Percentiles rank a stretch among this genome's conserved stretches.
Evolutionary conservation across 2,797 vertebrate species (phyloP).

Genomic region (Staurois parvus): DNA sequence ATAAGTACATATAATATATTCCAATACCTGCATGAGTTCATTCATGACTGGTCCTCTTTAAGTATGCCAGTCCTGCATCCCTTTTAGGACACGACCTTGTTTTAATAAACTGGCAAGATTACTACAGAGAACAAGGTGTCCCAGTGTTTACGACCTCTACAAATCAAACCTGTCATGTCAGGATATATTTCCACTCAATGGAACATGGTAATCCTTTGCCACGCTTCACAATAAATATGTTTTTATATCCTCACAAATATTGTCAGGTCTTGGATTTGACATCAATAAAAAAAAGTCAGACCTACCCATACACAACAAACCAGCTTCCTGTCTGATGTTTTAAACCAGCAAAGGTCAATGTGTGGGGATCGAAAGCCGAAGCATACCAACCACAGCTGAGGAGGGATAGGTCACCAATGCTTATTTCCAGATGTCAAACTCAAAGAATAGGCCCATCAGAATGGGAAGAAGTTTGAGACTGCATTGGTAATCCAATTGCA

Average conservation of each 20-base stretch:
- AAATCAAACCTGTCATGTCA: constrained; percentile 41
- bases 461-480: not conserved
- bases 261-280: constrained; percentile 3
- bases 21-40: too few relatives aligned
- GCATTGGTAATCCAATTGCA: not conserved
- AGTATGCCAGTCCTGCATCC: not conserved
- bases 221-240: constrained; percentile 3
- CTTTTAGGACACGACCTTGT: not conserved
- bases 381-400: not conserved
- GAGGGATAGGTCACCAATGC: not conserved
- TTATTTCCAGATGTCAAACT: not conserved
- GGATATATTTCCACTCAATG: constrained; percentile 2
- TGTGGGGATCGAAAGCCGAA: not conserved
- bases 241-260: constrained; percentile 47
- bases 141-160: constrained; percentile 35
- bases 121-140: constrained; percentile 33
- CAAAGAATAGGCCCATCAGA: not conserved
- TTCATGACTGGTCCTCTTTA: not conserved
- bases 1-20: too few relatives aligned
- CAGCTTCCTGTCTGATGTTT: not conserved
- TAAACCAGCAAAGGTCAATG: not conserved
- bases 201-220: constrained; percentile 29
- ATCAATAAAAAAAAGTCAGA: constrained; percentile 4
- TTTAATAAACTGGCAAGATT: constrained; percentile 11
- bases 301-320: not conserved